phyloP scores from a whole-genome alignment of 2,797 vertebrate species.

The Poecilia picta region DNA sequence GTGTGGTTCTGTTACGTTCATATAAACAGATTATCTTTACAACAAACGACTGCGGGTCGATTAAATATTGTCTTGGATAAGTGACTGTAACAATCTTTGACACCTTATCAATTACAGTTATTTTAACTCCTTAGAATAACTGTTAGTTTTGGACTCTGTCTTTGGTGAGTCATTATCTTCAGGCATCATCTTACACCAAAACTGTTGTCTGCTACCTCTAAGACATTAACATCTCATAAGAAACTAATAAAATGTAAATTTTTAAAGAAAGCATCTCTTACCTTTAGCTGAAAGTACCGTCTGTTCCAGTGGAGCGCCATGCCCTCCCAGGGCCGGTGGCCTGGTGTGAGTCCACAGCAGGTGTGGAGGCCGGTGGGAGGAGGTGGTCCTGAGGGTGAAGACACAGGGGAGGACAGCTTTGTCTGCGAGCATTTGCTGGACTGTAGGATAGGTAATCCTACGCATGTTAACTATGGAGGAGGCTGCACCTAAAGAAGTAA shows the following conservation, averaged over 20 bases:
- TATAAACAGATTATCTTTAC: background rate
- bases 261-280: conserved; percentile 29
- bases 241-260: background rate
- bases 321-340: conserved; percentile 49
- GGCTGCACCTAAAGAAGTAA: conserved; percentile 63
- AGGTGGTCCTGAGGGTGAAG: conserved; percentile 78
- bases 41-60: background rate
- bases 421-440: conserved; percentile 83
- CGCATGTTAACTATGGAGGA: conserved; percentile 86
- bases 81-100: background rate
- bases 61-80: background rate
- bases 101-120: background rate
- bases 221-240: background rate
- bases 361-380: conserved; percentile 71
- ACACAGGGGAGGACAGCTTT: conserved; percentile 87
- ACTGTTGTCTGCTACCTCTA: background rate
- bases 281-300: conserved; percentile 81
- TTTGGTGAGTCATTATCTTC: background rate
- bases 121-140: background rate
- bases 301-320: conserved; percentile 76
- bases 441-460: conserved; percentile 77
- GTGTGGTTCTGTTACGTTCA: background rate
- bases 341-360: conserved; percentile 89
- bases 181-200: background rate
- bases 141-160: background rate